These are phyloP conservation scores for Vulpes vulpes DNA, from an alignment of 2,113 vertebrate species.

Conservation along the genomic window DNA sequence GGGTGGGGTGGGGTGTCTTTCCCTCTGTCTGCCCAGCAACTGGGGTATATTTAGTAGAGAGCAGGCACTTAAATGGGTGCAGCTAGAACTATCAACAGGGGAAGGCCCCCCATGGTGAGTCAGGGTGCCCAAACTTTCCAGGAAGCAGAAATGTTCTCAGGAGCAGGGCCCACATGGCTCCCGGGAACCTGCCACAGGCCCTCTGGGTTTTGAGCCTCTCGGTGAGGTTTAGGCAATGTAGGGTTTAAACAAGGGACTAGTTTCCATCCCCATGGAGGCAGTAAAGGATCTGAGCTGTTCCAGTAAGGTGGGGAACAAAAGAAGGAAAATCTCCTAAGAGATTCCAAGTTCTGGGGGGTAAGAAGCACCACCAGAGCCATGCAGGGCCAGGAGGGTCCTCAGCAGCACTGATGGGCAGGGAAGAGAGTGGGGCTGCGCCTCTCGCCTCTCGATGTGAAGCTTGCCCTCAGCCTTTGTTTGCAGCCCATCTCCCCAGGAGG, in stretches of 20 bases:
- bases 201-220: neutral
- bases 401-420: neutral
- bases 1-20: neutral
- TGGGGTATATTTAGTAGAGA: neutral
- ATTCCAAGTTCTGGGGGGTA: neutral
- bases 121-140: neutral
- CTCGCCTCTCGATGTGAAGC: neutral
- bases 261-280: neutral
- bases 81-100: neutral
- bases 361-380: neutral
- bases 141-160: neutral
- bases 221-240: neutral
- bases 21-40: neutral
- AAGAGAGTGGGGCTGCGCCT: neutral
- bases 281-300: neutral
- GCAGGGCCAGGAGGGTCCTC: neutral
- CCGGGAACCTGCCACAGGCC: neutral
- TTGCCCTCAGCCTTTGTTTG: rapidly evolving
- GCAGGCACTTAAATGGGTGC: neutral
- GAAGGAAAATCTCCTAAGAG: neutral
- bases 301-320: neutral
- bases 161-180: neutral
- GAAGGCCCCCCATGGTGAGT: no score
- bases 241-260: neutral
- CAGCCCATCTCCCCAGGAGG: neutral